A percentile compares a stretch with the other conserved stretches of the same genome.
These are phyloP conservation scores for Clitarchus hookeri DNA, from an alignment of 2,888 invertebrate genomes.

Conservation along the genomic window DNA sequence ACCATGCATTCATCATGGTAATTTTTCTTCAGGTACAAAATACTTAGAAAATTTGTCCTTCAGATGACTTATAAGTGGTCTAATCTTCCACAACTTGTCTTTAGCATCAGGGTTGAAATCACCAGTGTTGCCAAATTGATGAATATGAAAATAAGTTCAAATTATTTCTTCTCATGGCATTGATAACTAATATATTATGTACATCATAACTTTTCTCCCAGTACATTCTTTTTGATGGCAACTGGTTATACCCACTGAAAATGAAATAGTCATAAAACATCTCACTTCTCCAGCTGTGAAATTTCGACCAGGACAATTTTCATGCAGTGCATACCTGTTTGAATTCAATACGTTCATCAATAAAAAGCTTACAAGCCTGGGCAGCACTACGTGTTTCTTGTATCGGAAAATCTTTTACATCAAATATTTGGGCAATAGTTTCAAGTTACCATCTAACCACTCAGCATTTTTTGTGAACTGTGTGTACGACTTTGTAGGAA, in stretches of 20 bases:
- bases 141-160: background rate
- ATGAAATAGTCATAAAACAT: background rate
- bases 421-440: background rate
- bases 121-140: background rate
- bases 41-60: background rate
- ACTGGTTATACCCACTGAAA: background rate
- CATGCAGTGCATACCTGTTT: background rate
- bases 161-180: background rate
- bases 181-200: background rate
- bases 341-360: background rate
- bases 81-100: too few relatives aligned
- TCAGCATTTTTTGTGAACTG: conserved; percentile 3
- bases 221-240: too few relatives aligned
- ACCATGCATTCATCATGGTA: too few relatives aligned
- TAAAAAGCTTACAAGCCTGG: background rate
- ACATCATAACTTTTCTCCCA: background rate
- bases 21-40: background rate
- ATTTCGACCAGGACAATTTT: background rate
- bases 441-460: conserved; percentile 17
- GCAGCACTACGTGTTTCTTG: background rate
- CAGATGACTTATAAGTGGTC: too few relatives aligned
- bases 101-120: too few relatives aligned
- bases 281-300: background rate
- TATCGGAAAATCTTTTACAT: background rate
- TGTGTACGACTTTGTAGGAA: background rate